These are phyloP conservation scores for Schmidtea mediterranea DNA, from an alignment of 1,140 invertebrate species.

Conservation along the genomic window DNA sequence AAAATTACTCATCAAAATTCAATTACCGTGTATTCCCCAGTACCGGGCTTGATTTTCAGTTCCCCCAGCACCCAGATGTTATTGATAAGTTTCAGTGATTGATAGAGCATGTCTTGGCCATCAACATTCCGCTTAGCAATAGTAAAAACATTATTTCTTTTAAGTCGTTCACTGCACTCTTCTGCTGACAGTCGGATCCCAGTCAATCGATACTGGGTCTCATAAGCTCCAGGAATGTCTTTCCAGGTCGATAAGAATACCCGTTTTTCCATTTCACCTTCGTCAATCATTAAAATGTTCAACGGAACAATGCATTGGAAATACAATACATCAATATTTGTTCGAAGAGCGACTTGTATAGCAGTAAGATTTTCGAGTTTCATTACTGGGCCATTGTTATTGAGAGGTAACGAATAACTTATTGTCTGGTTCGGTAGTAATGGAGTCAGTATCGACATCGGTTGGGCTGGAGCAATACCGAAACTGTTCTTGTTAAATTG, in stretches of 20 bases:
- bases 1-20: slow-evolving; percentile 17
- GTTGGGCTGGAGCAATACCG: slow-evolving; percentile 53
- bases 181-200: slow-evolving; percentile 32
- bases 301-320: slow-evolving; percentile 76
- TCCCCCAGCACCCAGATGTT: slow-evolving; percentile 88
- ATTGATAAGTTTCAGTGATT: slow-evolving; percentile 81
- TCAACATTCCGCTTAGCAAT: slow-evolving; percentile 96
- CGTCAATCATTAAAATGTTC: slow-evolving; percentile 70
- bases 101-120: slow-evolving; percentile 95
- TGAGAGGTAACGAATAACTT: slow-evolving; percentile 46
- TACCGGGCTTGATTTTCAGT: slow-evolving; percentile 73
- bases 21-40: slow-evolving; percentile 59
- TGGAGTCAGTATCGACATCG: slow-evolving; percentile 46
- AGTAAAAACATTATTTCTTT: slow-evolving; percentile 84
- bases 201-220: slow-evolving; percentile 22
- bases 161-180: slow-evolving; percentile 68
- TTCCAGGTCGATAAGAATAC: slow-evolving; percentile 94
- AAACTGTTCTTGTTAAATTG: slow-evolving; percentile 96
- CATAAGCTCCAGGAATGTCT: slow-evolving; percentile 90
- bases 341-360: slow-evolving; percentile 86
- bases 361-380: slow-evolving; percentile 89
- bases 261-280: slow-evolving; percentile 86
- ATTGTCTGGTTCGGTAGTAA: slow-evolving; percentile 54
- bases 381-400: slow-evolving; percentile 62
- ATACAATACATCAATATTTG: slow-evolving; percentile 94